Conservation (phyloP, 2,113 vertebrate species). For the Anseranas semipalmata region DNA sequence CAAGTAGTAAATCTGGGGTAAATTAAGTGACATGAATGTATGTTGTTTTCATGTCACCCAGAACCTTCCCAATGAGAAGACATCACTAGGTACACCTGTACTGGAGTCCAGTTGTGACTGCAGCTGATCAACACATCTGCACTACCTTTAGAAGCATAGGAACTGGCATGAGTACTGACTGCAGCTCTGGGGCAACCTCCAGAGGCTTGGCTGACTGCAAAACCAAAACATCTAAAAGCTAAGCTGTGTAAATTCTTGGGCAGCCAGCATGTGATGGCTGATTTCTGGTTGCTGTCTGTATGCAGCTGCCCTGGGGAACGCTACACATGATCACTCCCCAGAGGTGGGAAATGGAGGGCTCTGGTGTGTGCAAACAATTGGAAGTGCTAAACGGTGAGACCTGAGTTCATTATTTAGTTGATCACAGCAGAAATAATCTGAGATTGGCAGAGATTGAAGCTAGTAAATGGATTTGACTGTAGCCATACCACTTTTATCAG, state of each 20-base stretch:
- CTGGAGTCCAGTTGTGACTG: not conserved
- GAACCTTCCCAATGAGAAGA: not conserved
- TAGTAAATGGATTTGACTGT: not conserved
- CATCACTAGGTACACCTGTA: not conserved
- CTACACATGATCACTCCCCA: not conserved
- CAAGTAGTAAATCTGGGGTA: not conserved
- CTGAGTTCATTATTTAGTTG: not conserved
- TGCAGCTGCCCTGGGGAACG: not conserved
- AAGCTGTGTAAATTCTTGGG: not conserved
- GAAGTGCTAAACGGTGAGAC: not conserved
- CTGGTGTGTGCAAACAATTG: not conserved
- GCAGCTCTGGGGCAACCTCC: not conserved
- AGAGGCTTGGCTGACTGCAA: not conserved
- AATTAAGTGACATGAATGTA: not conserved
- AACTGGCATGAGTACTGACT: not conserved
- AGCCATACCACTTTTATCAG: not conserved
- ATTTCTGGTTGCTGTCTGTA: not conserved
- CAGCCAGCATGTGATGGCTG: not conserved
- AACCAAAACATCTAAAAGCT: not conserved
- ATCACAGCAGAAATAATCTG: not conserved
- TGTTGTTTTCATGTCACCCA: not conserved
- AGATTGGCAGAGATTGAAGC: not conserved
- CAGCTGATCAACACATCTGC: not conserved
- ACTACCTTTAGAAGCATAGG: not conserved
- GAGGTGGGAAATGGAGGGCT: not conserved